Conservation (phyloP, 2,888 invertebrate genomes). For the Melikaiella ostensackeni region DNA sequence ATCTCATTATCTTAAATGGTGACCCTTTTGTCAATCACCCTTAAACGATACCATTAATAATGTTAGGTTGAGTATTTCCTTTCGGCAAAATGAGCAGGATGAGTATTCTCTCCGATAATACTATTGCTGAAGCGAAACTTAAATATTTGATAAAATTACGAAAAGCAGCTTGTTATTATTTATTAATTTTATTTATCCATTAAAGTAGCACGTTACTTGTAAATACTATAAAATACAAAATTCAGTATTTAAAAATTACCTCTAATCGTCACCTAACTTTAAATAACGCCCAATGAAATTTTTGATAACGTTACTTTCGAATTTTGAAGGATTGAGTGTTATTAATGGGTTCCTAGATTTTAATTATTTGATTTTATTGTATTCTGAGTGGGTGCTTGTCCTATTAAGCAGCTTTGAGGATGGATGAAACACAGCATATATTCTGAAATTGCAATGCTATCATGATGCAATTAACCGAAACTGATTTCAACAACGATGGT, state of each 20-base stretch:
- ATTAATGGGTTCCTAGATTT: not conserved
- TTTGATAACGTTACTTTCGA: not conserved
- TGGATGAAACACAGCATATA: not conserved
- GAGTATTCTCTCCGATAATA: too few relatives aligned
- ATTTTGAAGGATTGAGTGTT: not conserved
- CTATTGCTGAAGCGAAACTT: too few relatives aligned
- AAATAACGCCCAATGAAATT: not conserved
- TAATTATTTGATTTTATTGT: conserved; percentile 1
- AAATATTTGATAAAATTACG: too few relatives aligned
- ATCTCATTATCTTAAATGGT: too few relatives aligned
- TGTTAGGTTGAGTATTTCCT: too few relatives aligned
- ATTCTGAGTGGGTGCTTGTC: not conserved
- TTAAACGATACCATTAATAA: too few relatives aligned
- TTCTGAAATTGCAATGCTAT: not conserved
- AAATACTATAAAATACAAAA: not conserved
- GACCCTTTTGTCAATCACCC: too few relatives aligned
- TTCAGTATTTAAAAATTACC: not conserved
- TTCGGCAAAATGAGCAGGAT: too few relatives aligned
- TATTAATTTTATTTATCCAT: too few relatives aligned
- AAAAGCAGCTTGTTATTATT: too few relatives aligned
- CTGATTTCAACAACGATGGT: not conserved
- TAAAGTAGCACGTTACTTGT: too few relatives aligned
- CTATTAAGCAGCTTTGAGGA: conserved; percentile 6
- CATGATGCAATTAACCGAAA: conserved; percentile 8
- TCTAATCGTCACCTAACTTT: not conserved